Evolutionary conservation across 2,113 vertebrate genomes (phyloP).

Genomic region (Emberiza fucata): DNA sequence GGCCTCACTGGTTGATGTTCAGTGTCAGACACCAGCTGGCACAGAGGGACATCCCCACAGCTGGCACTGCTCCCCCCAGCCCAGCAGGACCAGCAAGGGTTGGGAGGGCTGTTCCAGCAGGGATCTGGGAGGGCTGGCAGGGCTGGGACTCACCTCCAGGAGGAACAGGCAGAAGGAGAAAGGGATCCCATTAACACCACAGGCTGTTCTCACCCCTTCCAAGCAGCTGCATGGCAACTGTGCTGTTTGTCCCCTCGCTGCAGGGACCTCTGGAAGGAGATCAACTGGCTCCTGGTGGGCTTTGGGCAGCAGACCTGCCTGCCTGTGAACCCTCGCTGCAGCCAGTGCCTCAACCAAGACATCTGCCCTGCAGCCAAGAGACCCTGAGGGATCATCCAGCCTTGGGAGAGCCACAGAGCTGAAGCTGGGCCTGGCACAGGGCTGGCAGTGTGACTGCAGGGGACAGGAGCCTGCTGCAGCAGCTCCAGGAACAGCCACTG

Average conservation of each 20-base stretch:
- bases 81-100: not conserved
- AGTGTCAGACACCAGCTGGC: not conserved
- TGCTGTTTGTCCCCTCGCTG: not conserved
- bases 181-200: not conserved
- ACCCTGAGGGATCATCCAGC: not conserved
- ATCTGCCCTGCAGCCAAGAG: slow-evolving; percentile 82
- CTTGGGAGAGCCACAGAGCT: not conserved
- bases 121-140: not conserved
- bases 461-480: not conserved
- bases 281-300: slow-evolving; percentile 93
- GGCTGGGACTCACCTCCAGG: not conserved
- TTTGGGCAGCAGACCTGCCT: slow-evolving; percentile 96
- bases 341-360: slow-evolving; percentile 83
- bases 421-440: not conserved
- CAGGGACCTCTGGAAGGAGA: slow-evolving; percentile 92
- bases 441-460: not conserved
- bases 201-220: not conserved
- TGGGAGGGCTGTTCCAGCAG: not conserved
- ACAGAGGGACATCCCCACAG: not conserved
- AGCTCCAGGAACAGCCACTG: not conserved
- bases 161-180: not conserved
- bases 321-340: slow-evolving; percentile 84
- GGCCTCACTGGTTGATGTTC: not conserved
- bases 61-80: not conserved
- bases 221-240: not conserved